Conservation (phyloP, 2,113 vertebrate genomes). For the Chaetodon auriga region DNA sequence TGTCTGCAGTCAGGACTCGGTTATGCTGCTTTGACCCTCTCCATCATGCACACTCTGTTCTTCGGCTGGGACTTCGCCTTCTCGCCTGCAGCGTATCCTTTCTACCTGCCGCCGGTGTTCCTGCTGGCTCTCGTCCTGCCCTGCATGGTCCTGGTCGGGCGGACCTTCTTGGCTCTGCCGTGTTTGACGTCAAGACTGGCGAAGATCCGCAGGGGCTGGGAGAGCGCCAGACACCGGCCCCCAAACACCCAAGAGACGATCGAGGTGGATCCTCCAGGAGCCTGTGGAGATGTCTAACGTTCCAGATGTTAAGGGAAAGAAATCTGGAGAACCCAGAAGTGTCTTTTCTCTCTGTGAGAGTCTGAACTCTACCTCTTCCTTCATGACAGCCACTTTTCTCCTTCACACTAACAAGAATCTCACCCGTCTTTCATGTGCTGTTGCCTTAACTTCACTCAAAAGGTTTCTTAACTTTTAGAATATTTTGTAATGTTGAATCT, state of each 20-base stretch:
- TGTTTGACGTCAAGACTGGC: constrained; percentile 84
- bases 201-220: constrained; percentile 91
- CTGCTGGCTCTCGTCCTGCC: constrained; percentile 88
- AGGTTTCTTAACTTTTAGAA: too few species aligned
- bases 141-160: constrained; percentile 86
- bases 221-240: constrained; percentile 68
- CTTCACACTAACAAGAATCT: background rate
- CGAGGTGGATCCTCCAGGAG: constrained; percentile 61
- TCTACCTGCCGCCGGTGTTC: constrained; percentile 91
- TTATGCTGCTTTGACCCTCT: constrained; percentile 85
- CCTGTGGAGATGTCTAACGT: background rate
- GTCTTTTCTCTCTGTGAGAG: background rate
- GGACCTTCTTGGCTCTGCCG: constrained; percentile 84
- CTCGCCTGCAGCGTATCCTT: constrained; percentile 86
- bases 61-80: constrained; percentile 91
- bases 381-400: background rate
- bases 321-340: background rate
- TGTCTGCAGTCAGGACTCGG: constrained; percentile 88
- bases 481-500: too few species aligned
- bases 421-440: background rate
- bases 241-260: constrained; percentile 21
- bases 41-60: constrained; percentile 88
- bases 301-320: background rate
- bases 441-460: background rate
- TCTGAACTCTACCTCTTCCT: background rate